These are phyloP conservation scores for Romanomermis culicivorax DNA, from an alignment of 2,888 invertebrate genomes.

Conservation along the genomic window DNA sequence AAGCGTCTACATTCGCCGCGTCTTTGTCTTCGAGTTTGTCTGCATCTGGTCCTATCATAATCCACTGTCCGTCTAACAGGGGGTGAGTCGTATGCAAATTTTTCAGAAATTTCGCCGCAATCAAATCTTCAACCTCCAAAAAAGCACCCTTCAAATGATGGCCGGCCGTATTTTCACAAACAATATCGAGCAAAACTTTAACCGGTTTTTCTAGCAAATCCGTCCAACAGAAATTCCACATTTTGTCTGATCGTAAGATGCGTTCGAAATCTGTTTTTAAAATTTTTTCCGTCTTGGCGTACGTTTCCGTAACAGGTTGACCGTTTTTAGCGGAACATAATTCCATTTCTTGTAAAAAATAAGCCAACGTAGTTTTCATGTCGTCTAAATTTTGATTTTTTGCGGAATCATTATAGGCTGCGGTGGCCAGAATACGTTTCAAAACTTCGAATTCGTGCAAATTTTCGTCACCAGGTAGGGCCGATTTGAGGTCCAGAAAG, in stretches of 20 bases:
- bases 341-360: too few relatives aligned
- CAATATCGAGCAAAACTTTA: slow-evolving; percentile 2
- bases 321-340: neutral
- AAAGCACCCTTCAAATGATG: slow-evolving; percentile 21
- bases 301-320: too few relatives aligned
- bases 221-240: neutral
- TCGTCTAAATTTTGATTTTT: too few relatives aligned
- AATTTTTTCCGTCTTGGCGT: neutral
- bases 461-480: too few relatives aligned
- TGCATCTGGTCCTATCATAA: slow-evolving; percentile 16
- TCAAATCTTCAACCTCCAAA: slow-evolving; percentile 21
- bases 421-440: too few relatives aligned
- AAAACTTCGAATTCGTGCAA: too few relatives aligned
- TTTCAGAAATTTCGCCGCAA: slow-evolving; percentile 19
- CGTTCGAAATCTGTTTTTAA: neutral
- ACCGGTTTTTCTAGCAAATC: neutral
- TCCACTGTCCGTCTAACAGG: slow-evolving; percentile 21
- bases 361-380: too few relatives aligned
- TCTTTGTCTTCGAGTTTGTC: slow-evolving; percentile 17
- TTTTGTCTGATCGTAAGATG: neutral
- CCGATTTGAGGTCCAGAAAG: too few relatives aligned
- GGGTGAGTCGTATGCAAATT: slow-evolving; percentile 23
- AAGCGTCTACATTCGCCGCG: neutral
- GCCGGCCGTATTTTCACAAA: slow-evolving; percentile 24
- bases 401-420: too few relatives aligned